phyloP scores from a whole-genome alignment of 2,797 vertebrate species.

The Hafferia zeledoni region DNA sequence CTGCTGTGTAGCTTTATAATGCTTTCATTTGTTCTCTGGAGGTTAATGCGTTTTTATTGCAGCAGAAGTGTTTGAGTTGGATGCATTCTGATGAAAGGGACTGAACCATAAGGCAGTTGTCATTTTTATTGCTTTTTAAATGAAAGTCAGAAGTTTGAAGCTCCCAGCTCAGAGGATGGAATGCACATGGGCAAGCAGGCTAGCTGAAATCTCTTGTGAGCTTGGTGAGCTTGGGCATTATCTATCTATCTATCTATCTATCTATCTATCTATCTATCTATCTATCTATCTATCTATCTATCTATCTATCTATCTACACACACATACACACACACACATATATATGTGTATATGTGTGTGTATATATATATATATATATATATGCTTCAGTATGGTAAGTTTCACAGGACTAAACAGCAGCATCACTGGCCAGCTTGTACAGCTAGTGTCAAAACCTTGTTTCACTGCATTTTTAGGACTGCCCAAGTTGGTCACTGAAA shows the following conservation, averaged over 20 bases:
- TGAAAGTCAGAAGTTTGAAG: not conserved
- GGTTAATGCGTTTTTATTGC: not conserved
- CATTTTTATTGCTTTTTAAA: constrained; percentile 11
- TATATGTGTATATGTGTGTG: not conserved
- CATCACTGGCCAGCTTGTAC: not conserved
- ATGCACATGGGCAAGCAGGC: not conserved
- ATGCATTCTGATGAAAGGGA: not conserved
- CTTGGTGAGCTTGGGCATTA: not conserved
- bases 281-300: too few species aligned
- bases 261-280: too few species aligned
- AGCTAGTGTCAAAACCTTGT: not conserved
- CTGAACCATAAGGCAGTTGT: not conserved
- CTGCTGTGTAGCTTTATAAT: not conserved
- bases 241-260: too few species aligned
- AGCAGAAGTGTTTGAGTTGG: not conserved
- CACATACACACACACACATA: not conserved
- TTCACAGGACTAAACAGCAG: not conserved
- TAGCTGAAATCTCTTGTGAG: not conserved
- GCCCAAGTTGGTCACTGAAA: not conserved
- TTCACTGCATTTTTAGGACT: not conserved
- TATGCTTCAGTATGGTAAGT: not conserved
- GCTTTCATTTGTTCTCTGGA: constrained; percentile 17
- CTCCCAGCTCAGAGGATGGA: not conserved
- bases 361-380: not conserved
- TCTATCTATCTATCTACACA: too few species aligned